These are phyloP conservation scores for Zaprionus taronus DNA, from an alignment of 1,140 invertebrate species.

Conservation along the genomic window DNA sequence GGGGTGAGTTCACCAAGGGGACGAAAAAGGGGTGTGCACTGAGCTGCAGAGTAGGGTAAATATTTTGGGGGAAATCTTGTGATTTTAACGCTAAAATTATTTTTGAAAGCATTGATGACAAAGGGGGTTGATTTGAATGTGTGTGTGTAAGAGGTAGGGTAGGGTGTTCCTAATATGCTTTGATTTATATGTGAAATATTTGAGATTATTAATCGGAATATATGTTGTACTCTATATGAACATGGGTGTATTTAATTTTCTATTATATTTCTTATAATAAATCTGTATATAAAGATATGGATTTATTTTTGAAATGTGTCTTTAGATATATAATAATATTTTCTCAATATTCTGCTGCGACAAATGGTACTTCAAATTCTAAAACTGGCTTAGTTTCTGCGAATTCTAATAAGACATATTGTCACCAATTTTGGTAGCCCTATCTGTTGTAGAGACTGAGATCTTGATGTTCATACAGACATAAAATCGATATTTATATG, in stretches of 20 bases:
- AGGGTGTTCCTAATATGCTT: neutral
- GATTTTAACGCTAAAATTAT: conserved; percentile 37
- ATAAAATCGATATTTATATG: too few species aligned
- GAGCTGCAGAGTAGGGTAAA: conserved; percentile 9
- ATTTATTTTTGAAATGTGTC: too few species aligned
- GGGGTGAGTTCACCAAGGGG: conserved; percentile 24
- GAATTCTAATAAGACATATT: too few species aligned
- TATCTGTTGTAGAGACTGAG: too few species aligned
- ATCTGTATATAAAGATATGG: neutral
- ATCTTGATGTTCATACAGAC: too few species aligned
- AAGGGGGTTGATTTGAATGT: conserved; percentile 13
- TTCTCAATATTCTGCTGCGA: too few species aligned
- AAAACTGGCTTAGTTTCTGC: too few species aligned
- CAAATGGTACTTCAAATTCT: too few species aligned
- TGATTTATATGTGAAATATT: neutral
- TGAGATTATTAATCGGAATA: neutral
- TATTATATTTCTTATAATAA: neutral
- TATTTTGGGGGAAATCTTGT: conserved; percentile 19
- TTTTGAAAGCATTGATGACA: conserved; percentile 11
- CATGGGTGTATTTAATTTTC: neutral
- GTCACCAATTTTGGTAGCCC: too few species aligned
- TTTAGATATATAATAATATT: too few species aligned
- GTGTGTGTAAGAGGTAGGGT: neutral
- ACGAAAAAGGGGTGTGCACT: conserved; percentile 40
- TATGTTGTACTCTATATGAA: neutral